A percentile compares a stretch with the other conserved stretches of the same genome.
Conservation (phyloP, 2,797 vertebrate species). For the Acipenser transmontanus region DNA sequence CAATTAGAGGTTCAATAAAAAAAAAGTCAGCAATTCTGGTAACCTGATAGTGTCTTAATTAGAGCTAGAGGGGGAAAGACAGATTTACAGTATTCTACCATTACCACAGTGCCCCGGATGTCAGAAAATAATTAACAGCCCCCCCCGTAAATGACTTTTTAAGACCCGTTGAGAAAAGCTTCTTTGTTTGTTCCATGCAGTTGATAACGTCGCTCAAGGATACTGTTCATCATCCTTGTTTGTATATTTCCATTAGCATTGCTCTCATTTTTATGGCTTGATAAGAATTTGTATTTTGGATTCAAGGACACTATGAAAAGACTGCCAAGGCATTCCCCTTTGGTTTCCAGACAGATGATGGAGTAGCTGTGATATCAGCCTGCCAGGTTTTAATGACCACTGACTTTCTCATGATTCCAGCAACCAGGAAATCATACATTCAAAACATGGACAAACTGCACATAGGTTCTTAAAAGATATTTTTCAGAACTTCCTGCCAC, state of each 20-base stretch:
- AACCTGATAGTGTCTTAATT: constrained; percentile 16
- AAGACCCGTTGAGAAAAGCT: constrained; percentile 46
- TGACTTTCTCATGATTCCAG: no score
- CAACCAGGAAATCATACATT: no score
- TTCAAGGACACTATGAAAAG: no score
- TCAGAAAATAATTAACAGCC: constrained; percentile 1
- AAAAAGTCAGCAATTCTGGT: constrained; percentile 20
- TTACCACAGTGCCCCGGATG: constrained; percentile 12
- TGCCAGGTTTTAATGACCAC: no score
- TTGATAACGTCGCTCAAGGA: constrained; percentile 3
- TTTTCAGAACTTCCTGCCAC: no score
- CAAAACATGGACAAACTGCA: no score
- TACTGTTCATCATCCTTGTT: not conserved
- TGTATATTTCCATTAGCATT: not conserved
- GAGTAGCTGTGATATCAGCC: no score
- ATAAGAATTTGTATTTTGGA: not conserved
- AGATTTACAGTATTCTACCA: constrained; percentile 22
- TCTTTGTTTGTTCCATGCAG: constrained; percentile 17
- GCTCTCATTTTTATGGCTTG: not conserved
- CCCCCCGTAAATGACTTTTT: constrained; percentile 50
- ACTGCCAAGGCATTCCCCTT: no score
- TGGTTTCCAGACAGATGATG: no score
- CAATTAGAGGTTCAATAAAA: not conserved
- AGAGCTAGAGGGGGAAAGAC: constrained; percentile 5
- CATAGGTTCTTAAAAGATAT: no score